Percentiles rank a stretch among this genome's conserved stretches.
Conservation (phyloP, 2,888 invertebrate species). For the Drosophila diplacantha region DNA sequence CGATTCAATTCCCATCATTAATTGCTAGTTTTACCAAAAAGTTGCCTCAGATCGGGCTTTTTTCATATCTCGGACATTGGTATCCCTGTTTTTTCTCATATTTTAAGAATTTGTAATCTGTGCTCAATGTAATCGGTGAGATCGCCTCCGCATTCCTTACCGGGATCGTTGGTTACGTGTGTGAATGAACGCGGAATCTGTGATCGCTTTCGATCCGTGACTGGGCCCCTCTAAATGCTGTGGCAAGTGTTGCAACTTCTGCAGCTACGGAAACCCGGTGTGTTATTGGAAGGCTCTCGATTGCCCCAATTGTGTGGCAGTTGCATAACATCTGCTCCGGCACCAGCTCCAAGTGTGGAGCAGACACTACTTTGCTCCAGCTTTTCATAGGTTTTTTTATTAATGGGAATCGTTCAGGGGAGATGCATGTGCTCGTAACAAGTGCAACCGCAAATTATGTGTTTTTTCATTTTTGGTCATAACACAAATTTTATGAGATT, state of each 20-base stretch:
- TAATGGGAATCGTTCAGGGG: slow-evolving; percentile 16
- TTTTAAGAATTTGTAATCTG: slow-evolving; percentile 17
- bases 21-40: background rate
- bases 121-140: slow-evolving; percentile 10
- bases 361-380: slow-evolving; percentile 40
- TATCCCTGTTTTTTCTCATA: background rate
- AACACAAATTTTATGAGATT: background rate
- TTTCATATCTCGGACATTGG: background rate
- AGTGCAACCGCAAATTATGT: slow-evolving; percentile 8
- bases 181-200: slow-evolving; percentile 28
- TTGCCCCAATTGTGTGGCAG: slow-evolving; percentile 37
- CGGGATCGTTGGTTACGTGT: slow-evolving; percentile 18
- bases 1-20: background rate
- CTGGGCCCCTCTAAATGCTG: slow-evolving; percentile 31
- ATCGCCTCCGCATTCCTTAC: slow-evolving; percentile 35
- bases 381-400: slow-evolving; percentile 15
- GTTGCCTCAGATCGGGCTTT: background rate
- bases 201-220: slow-evolving; percentile 33
- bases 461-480: background rate
- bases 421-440: slow-evolving; percentile 14
- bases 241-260: slow-evolving; percentile 32
- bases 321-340: slow-evolving; percentile 49
- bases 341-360: slow-evolving; percentile 47
- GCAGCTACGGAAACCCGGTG: slow-evolving; percentile 20
- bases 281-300: slow-evolving; percentile 33